Evolutionary conservation across 2,888 invertebrate genomes (phyloP).

Genomic region (Mantis religiosa): DNA sequence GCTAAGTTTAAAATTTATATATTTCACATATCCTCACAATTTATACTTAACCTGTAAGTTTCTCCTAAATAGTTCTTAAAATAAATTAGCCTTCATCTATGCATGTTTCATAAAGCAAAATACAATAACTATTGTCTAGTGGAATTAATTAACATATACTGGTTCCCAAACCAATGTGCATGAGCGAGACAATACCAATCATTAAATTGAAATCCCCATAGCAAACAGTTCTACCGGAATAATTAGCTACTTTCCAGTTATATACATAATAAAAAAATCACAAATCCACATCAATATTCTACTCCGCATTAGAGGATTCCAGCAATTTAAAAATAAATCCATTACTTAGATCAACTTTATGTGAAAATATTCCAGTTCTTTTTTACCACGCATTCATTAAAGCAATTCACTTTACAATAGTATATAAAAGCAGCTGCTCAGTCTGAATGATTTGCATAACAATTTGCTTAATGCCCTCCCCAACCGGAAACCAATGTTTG

Average conservation of each 20-base stretch:
- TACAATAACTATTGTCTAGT: conserved; percentile 4
- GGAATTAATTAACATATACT: conserved; percentile 10
- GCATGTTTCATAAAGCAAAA: background rate
- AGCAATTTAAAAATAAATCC: conserved; percentile 5
- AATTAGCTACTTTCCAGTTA: conserved; percentile 16
- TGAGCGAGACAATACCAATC: conserved; percentile 13
- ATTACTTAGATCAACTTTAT: conserved; percentile 16
- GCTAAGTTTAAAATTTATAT: no score
- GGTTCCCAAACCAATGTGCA: conserved; percentile 1
- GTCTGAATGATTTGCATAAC: conserved; percentile 30
- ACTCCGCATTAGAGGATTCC: background rate
- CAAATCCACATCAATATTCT: conserved; percentile 24
- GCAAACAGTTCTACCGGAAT: conserved; percentile 20
- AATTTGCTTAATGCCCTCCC: conserved; percentile 28
- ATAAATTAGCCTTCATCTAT: background rate
- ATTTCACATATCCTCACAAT: no score
- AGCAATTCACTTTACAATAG: conserved; percentile 9
- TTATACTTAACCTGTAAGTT: no score
- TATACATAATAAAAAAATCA: conserved; percentile 34
- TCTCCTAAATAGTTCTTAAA: no score
- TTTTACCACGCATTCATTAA: conserved; percentile 10
- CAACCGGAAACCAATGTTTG: conserved; percentile 17
- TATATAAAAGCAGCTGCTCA: background rate
- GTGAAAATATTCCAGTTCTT: background rate
- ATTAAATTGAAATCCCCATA: conserved; percentile 24